Conservation (phyloP, 2,888 invertebrate species). For the Bugula neritina region DNA sequence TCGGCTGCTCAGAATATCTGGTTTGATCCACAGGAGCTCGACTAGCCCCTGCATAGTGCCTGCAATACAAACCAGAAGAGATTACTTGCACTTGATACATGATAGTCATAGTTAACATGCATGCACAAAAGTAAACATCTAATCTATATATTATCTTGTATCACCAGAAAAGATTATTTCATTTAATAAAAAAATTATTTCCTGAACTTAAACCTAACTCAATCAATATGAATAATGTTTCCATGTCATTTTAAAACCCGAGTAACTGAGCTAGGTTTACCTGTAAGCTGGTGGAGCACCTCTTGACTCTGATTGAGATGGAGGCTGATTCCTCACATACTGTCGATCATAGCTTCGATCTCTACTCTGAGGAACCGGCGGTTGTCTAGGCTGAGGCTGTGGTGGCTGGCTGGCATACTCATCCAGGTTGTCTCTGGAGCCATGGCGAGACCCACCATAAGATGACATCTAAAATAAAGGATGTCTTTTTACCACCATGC, state of each 20-base stretch:
- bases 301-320: background rate
- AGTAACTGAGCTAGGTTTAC: too few relatives aligned
- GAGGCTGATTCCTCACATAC: constrained; percentile 7
- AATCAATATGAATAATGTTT: too few relatives aligned
- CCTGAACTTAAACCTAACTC: too few relatives aligned
- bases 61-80: too few relatives aligned
- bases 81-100: background rate
- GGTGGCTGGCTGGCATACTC: background rate
- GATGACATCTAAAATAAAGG: constrained; percentile 24
- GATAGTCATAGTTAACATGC: background rate
- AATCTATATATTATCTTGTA: too few relatives aligned
- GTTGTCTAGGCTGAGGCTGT: constrained; percentile 19
- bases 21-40: background rate
- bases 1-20: background rate
- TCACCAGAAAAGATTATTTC: too few relatives aligned
- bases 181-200: too few relatives aligned
- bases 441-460: constrained; percentile 12
- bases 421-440: constrained; percentile 23
- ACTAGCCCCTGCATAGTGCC: background rate
- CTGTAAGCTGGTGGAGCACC: constrained; percentile 10
- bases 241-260: too few relatives aligned
- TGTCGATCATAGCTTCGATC: background rate
- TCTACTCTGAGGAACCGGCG: constrained; percentile 10
- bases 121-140: too few relatives aligned
- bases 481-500: too few relatives aligned